These are phyloP conservation scores for Therioaphis trifolii DNA, from an alignment of 2,888 invertebrate species.

Conservation along the genomic window DNA sequence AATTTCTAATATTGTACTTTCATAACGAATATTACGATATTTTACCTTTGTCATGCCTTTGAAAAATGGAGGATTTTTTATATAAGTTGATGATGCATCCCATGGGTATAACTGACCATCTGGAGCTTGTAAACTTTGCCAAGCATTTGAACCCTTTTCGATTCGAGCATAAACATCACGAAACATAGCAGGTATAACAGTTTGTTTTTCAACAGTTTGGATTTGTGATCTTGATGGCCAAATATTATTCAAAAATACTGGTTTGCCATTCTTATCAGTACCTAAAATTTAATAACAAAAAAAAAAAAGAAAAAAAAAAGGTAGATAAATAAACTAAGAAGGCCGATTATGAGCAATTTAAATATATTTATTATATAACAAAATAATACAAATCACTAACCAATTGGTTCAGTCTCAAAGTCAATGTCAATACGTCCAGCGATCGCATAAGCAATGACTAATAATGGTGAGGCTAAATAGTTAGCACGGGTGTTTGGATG, in stretches of 20 bases:
- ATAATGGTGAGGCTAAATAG: slow-evolving; percentile 95
- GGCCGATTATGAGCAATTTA: no score
- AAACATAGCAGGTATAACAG: slow-evolving; percentile 97
- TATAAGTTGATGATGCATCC: slow-evolving; percentile 91
- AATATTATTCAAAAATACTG: slow-evolving; percentile 89
- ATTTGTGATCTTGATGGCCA: slow-evolving; percentile 95
- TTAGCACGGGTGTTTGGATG: slow-evolving; percentile 97
- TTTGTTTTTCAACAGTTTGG: slow-evolving; percentile 85
- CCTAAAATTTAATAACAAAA: slow-evolving; percentile 67
- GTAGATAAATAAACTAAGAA: not conserved
- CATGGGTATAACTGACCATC: slow-evolving; percentile 89
- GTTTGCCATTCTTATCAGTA: slow-evolving; percentile 74
- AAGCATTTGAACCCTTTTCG: slow-evolving; percentile 83
- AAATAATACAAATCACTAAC: slow-evolving; percentile 69
- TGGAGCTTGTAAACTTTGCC: slow-evolving; percentile 86
- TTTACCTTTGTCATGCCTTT: slow-evolving; percentile 80
- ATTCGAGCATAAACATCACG: slow-evolving; percentile 88
- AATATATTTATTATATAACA: not conserved
- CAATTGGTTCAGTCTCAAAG: slow-evolving; percentile 88
- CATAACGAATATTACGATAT: not conserved
- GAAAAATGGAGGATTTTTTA: slow-evolving; percentile 96
- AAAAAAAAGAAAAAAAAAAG: not conserved
- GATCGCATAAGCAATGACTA: slow-evolving; percentile 97
- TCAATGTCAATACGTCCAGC: slow-evolving; percentile 96
- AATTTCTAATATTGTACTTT: slow-evolving; percentile 30